Base-by-base conservation (phyloP, 1,140 invertebrate species). In the Nylanderia fulva region DNA sequence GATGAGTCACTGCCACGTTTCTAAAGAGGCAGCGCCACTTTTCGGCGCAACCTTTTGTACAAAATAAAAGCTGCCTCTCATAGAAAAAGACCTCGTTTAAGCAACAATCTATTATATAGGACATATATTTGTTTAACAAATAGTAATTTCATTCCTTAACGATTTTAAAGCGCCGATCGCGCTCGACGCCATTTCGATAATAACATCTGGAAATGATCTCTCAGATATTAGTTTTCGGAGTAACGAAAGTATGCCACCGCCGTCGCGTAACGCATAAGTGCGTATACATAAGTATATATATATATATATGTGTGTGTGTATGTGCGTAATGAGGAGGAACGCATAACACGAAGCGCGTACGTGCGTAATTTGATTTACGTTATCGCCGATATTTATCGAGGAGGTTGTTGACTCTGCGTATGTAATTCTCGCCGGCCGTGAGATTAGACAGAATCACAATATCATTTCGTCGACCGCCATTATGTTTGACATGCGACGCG, bases 281-380 rank as follows among this genome's bases (percentile, higher is more conserved):
- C n/a, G n/a, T n/a, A n/a, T n/a, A n/a, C n/a, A n/a, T n/a, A n/a
- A n/a, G n/a, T n/a, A n/a, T n/a, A n/a, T n/a, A n/a, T n/a, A n/a
- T 33, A 33, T 33, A 33, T 33, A 33, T 33, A 64, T n/a, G n/a
- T n/a, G n/a, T n/a, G n/a, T n/a, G n/a, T n/a, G n/a, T n/a, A 18
- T 64, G 8, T 48, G 39, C 15, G 24, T 42, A 82, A 71, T 45
- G 66, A 58, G 66, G 48, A 39, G 33, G 42, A 48, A 48, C 13
- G 56, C 63, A 0, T 13, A n/a, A 11, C 45, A 15, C 13, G 76
- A 36, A 39, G 66, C 36, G 64, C 58, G 77, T 58, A 48, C 77
- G 77, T 71, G 77, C 77, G 66, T 82, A 82, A 82, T 82, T 82
- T 82, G 77, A 82, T 71, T 82, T 82, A 58, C 77, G 66, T 72